phyloP scores from a whole-genome alignment of 37 sponge, comb jelly and placozoan species.

The Hormiphora californensis region DNA sequence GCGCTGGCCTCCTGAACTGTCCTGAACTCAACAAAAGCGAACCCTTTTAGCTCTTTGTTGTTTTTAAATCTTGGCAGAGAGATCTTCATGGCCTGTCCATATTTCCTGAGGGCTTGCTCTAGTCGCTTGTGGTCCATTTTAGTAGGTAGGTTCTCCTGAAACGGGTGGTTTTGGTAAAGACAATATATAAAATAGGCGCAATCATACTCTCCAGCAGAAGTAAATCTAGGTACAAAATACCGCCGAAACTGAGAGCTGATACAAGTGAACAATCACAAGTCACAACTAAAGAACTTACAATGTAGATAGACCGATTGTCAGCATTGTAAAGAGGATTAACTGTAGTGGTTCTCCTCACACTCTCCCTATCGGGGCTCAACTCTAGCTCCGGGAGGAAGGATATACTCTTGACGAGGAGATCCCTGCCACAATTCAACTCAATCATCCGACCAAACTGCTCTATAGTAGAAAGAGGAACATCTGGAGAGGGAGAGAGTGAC shows the following conservation, averaged over 20 bases:
- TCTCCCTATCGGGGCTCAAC: background rate
- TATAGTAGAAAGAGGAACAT: background rate
- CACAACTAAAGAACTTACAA: background rate
- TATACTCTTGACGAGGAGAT: slow-evolving; percentile 6
- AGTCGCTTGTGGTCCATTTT: slow-evolving; percentile 51
- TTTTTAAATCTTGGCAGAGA: slow-evolving; percentile 44
- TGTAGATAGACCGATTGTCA: slow-evolving; percentile 36
- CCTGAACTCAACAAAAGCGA: slow-evolving; percentile 14
- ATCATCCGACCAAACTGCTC: background rate
- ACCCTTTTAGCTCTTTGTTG: slow-evolving; percentile 39
- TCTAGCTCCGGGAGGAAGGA: slow-evolving; percentile 10
- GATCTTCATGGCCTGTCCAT: background rate
- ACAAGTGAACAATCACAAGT: background rate
- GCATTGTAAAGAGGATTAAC: slow-evolving; percentile 1
- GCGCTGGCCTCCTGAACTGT: background rate
- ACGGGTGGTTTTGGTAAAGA: background rate
- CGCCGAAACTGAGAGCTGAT: background rate
- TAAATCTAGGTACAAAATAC: too few species aligned
- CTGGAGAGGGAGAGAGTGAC: too few species aligned
- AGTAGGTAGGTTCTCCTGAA: slow-evolving; percentile 14
- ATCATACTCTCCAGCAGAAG: background rate
- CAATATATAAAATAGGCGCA: background rate
- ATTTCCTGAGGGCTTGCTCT: slow-evolving; percentile 43
- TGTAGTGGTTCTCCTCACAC: slow-evolving; percentile 1
- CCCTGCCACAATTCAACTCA: background rate